Percentiles rank a stretch among this genome's conserved stretches.
Conservation (phyloP, 2,797 vertebrate species). For the Remorina albescens region DNA sequence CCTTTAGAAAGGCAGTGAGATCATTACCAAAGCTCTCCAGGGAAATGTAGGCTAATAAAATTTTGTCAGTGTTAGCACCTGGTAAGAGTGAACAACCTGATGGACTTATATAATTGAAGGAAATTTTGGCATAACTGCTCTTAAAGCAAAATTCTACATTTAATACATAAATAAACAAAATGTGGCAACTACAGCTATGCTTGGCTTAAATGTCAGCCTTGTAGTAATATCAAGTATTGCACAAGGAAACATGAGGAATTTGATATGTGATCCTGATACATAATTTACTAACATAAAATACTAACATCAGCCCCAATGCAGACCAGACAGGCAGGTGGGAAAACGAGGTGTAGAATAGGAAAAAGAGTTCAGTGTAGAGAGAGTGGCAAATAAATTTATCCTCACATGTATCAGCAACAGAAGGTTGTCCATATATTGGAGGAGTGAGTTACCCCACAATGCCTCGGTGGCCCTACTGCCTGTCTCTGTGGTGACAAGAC, state of each 20-base stretch:
- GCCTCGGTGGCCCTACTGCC: conserved; percentile 66
- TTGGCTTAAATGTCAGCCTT: background rate
- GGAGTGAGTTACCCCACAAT: conserved; percentile 64
- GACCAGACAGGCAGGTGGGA: background rate
- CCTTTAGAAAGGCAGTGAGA: conserved; percentile 15
- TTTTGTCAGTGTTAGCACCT: conserved; percentile 46
- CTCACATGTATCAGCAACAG: conserved; percentile 63
- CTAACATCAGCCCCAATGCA: background rate
- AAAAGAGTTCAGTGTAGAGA: conserved; percentile 5
- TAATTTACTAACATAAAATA: no score
- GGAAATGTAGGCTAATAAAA: conserved; percentile 49
- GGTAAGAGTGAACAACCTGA: conserved; percentile 8
- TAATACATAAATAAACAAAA: conserved; percentile 6
- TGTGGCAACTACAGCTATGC: background rate
- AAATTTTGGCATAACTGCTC: conserved; percentile 25
- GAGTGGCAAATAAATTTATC: conserved; percentile 51
- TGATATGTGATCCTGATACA: conserved; percentile 1
- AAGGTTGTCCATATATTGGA: conserved; percentile 77
- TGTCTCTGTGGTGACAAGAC: conserved; percentile 70
- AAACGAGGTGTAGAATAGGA: conserved; percentile 29
- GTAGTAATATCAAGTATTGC: background rate
- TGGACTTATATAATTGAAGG: conserved; percentile 31
- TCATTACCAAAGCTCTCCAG: conserved; percentile 47
- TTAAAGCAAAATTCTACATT: conserved; percentile 5
- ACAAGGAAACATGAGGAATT: background rate